Conservation (phyloP, 2,113 vertebrate genomes). For the Onychostruthus taczanowskii region DNA sequence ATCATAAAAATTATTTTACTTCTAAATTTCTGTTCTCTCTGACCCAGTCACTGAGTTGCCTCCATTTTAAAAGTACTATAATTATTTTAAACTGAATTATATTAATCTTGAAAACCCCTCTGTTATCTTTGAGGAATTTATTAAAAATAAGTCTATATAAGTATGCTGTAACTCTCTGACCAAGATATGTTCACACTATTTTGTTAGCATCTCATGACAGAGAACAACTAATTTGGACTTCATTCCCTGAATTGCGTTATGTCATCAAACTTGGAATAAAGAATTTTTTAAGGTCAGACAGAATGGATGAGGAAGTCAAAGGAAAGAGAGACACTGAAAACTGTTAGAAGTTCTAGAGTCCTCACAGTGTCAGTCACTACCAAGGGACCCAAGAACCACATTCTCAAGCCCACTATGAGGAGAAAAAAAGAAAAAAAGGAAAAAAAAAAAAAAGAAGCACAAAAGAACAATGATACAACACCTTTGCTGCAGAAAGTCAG, state of each 20-base stretch:
- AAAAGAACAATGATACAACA: not conserved
- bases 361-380: rapidly evolving
- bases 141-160: not conserved
- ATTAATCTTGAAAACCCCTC: not conserved
- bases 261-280: not conserved
- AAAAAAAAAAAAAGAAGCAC: not conserved
- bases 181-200: not conserved
- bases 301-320: not conserved
- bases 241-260: not conserved
- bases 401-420: not conserved
- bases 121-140: not conserved
- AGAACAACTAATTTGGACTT: not conserved
- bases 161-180: not conserved
- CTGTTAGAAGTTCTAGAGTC: not conserved
- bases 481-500: not conserved
- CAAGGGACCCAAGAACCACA: rapidly evolving
- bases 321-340: not conserved
- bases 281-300: not conserved
- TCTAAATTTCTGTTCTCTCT: not conserved
- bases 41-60: not conserved
- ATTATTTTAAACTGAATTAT: not conserved
- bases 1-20: not conserved
- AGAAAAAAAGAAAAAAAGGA: not conserved
- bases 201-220: not conserved
- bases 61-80: not conserved